Conservation (phyloP, 2,797 vertebrate genomes). For the Sphenodon punctatus region DNA sequence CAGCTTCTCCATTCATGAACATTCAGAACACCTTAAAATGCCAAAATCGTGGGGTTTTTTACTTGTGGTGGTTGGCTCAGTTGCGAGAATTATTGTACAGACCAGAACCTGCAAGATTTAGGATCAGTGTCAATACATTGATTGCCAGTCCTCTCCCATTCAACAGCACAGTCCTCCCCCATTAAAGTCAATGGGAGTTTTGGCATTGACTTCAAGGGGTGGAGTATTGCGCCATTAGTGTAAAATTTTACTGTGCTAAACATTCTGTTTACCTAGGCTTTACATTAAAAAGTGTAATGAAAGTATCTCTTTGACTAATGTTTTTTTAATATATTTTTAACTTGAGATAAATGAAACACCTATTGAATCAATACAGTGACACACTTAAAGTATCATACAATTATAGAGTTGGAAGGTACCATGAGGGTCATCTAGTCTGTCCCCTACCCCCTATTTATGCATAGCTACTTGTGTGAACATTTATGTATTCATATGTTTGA, state of each 20-base stretch:
- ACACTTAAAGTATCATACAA: too few species aligned
- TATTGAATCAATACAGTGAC: too few species aligned
- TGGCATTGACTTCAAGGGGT: too few species aligned
- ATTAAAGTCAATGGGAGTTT: too few species aligned
- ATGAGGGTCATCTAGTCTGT: too few species aligned
- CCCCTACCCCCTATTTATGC: too few species aligned
- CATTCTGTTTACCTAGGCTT: neutral
- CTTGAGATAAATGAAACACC: neutral
- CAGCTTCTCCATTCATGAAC: neutral
- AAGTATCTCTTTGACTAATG: neutral
- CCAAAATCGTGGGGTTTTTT: fast-evolving
- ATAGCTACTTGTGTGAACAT: too few species aligned
- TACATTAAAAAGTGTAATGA: neutral
- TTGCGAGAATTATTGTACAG: neutral
- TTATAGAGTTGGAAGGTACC: too few species aligned
- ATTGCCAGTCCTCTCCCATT: too few species aligned
- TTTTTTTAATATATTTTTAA: neutral
- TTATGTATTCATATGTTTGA: too few species aligned
- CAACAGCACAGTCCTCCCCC: too few species aligned
- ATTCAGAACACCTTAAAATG: neutral
- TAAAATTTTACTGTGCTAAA: neutral
- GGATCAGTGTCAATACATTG: neutral
- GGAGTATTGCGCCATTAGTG: too few species aligned
- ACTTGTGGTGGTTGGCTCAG: neutral
- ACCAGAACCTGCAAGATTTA: neutral